A percentile compares a stretch with the other conserved stretches of the same genome.
phyloP scores from a whole-genome alignment of 64 coral and sea anemone species.

The Acropora tenuis region DNA sequence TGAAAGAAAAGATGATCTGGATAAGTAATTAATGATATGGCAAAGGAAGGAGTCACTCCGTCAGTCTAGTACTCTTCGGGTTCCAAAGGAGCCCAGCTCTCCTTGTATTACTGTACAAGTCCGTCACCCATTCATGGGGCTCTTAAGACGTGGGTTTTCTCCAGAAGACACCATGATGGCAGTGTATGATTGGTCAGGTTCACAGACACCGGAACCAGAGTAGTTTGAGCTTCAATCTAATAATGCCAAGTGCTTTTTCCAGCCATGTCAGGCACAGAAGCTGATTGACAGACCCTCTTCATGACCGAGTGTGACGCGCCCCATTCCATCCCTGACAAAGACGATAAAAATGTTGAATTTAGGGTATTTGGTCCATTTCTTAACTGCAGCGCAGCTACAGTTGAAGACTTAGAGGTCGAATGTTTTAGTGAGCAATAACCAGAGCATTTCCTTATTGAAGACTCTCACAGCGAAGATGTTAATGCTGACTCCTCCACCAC shows the following conservation, averaged over 20 bases:
- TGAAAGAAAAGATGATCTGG: conserved; percentile 9
- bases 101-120: conserved; percentile 7
- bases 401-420: not conserved
- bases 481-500: not conserved
- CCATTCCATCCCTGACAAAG: not conserved
- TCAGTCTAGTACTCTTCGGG: not conserved
- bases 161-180: not conserved
- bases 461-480: not conserved
- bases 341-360: not conserved
- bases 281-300: conserved; percentile 13
- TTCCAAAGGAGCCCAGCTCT: conserved; percentile 4
- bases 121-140: conserved; percentile 3
- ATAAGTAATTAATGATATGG: not conserved
- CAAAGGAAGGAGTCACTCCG: conserved; percentile 16
- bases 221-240: conserved; percentile 32
- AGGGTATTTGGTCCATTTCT: not conserved
- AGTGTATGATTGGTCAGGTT: conserved; percentile 15
- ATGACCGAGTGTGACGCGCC: conserved; percentile 12
- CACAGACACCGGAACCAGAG: not conserved
- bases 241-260: conserved; percentile 16
- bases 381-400: not conserved
- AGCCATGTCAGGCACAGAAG: not conserved
- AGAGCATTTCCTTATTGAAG: not conserved
- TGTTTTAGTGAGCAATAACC: not conserved
- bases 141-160: conserved; percentile 8